A percentile compares a stretch with the other conserved stretches of the same genome.
These are phyloP conservation scores for Falco berigora DNA, from an alignment of 2,797 vertebrate genomes.

Conservation along the genomic window DNA sequence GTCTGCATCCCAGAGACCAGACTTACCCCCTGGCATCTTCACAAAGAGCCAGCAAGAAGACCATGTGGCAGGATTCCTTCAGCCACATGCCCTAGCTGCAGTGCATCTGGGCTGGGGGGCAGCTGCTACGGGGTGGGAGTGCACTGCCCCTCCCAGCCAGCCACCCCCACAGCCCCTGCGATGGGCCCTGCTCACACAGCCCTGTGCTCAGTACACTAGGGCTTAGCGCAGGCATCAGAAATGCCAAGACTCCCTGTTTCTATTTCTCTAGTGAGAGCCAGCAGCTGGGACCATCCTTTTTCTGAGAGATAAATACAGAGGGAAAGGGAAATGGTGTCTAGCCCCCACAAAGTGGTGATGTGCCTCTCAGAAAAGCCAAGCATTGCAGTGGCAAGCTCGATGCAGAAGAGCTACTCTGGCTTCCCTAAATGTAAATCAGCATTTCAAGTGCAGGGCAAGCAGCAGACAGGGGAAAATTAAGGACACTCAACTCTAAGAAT, in stretches of 20 bases:
- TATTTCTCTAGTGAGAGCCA: not conserved
- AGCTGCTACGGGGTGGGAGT: not conserved
- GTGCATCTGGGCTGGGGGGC: no score
- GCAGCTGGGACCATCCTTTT: not conserved
- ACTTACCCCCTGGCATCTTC: not conserved
- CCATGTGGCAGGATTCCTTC: not conserved
- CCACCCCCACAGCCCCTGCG: not conserved
- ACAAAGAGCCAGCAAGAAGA: not conserved
- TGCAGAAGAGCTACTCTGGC: not conserved
- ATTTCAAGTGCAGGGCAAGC: not conserved
- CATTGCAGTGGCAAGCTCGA: not conserved
- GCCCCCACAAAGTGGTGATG: not conserved
- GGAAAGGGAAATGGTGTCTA: not conserved
- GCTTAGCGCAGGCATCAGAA: accelerated
- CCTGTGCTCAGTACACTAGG: not conserved
- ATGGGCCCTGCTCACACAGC: accelerated
- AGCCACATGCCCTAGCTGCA: accelerated
- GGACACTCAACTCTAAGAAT: not conserved
- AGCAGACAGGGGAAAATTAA: not conserved
- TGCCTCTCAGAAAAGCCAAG: not conserved
- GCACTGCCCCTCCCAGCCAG: not conserved
- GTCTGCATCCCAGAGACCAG: not conserved
- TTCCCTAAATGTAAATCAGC: not conserved
- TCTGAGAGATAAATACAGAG: not conserved
- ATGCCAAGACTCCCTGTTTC: not conserved